Evolutionary conservation across 1,140 invertebrate species (phyloP).

Genomic region (Penaeus chinensis): DNA sequence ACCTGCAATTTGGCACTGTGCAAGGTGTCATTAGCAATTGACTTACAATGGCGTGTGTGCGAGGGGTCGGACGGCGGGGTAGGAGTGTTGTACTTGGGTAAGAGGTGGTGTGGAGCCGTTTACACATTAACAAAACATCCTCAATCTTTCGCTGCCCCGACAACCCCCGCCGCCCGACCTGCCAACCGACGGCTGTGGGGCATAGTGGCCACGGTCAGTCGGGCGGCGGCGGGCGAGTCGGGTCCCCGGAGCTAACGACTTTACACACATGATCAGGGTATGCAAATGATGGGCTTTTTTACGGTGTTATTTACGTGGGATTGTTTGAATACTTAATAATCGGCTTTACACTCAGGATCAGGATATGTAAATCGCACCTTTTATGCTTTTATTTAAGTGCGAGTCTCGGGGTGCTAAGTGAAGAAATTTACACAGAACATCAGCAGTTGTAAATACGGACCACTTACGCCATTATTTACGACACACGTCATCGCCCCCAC

Average conservation of each 20-base stretch:
- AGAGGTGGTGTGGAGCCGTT: constrained; percentile 46
- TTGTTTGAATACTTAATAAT: constrained; percentile 46
- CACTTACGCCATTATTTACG: constrained; percentile 9
- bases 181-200: constrained; percentile 2
- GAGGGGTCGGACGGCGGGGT: constrained; percentile 38
- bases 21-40: constrained; percentile 61
- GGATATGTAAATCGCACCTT: constrained; percentile 34
- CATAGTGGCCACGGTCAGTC: background rate
- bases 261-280: constrained; percentile 34
- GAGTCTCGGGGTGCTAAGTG: background rate
- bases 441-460: constrained; percentile 7
- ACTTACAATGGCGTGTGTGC: constrained; percentile 60
- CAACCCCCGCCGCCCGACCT: constrained; percentile 11
- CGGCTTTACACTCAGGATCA: constrained; percentile 22
- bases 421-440: constrained; percentile 3
- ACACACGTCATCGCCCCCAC: background rate
- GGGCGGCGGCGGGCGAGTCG: background rate
- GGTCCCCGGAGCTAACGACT: constrained; percentile 1
- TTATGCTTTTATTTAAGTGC: constrained; percentile 7
- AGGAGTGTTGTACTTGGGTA: constrained; percentile 48
- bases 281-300: constrained; percentile 40
- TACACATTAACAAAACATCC: constrained; percentile 54
- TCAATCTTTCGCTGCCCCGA: constrained; percentile 6
- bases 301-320: constrained; percentile 37
- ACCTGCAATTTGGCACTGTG: constrained; percentile 59